Base-by-base conservation (phyloP, 92 coral and sea anemone species). In the Pocillopora grandis region DNA sequence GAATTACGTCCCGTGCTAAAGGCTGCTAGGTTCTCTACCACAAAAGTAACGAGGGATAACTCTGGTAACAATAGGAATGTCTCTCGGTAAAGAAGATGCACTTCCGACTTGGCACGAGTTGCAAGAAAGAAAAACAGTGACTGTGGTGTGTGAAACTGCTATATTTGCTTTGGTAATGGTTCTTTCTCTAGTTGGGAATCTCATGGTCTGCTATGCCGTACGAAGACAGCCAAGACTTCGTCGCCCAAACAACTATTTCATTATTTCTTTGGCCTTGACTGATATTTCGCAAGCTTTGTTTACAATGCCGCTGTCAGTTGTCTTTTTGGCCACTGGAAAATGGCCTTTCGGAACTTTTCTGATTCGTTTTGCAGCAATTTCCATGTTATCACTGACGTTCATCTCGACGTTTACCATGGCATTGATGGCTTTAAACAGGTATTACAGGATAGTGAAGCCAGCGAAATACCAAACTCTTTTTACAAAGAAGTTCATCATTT, bases 201-300 rank as follows among this genome's bases (percentile, higher is more conserved):
- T 62, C 15, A 12, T 88, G 68, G 91, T 88, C 9, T 81, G 76
- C 17, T 48, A 23, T 15, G 91, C 87, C 13, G 77, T 88, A 1
- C 83, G 83, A 75, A 76, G 81, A 23, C 68, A 82, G 75, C 85
- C 85, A 9, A 67, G 80, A 55, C 71, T 88, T n/a, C 79, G 84
- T 1, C 72, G 79, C 12, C 71, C 80, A 7, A 67, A 84, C 7
- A 78, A 88, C 79, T 42, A 76, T 55, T 88, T 76, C 87, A 76
- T 88, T 15, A 82, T 75, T 6, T 79, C 87, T 58, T 48, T 88
- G 35, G 87, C 91, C 17, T 8, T 88, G 12, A 88, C 75, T 17
- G 91, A 88, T 56, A 23, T 88, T 2, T n/a, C 72, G 1, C 66
- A 66, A 33, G 91, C 75, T 4, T 37, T 81, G 10, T 21, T 79